Conservation (phyloP, 2,797 vertebrate genomes). For the Austrolebias charrua region DNA sequence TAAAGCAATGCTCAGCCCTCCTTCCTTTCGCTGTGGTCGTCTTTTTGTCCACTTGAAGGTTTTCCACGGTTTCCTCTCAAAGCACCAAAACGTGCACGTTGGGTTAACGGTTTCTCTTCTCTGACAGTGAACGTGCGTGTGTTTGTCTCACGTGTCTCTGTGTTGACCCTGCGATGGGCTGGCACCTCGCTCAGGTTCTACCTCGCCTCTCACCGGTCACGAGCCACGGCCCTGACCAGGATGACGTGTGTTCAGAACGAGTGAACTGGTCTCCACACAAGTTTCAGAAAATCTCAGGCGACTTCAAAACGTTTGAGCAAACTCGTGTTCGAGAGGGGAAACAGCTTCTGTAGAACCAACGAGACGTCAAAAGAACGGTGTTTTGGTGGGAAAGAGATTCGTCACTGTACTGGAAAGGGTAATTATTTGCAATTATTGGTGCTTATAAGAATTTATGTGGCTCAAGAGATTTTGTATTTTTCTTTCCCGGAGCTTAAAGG, state of each 20-base stretch:
- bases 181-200: no score
- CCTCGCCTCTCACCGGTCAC: no score
- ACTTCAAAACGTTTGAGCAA: not conserved
- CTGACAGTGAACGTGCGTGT: not conserved
- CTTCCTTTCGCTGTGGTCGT: no score
- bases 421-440: conserved; percentile 41
- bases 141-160: not conserved
- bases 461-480: conserved; percentile 29
- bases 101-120: no score
- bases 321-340: not conserved
- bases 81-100: no score
- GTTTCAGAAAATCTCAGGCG: no score
- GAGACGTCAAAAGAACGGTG: conserved; percentile 2
- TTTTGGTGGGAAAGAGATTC: conserved; percentile 33
- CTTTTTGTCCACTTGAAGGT: no score
- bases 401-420: conserved; percentile 27
- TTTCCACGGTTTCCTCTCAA: no score
- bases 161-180: not conserved
- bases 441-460: conserved; percentile 49
- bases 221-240: no score
- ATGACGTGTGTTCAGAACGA: no score
- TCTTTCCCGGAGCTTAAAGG: conserved; percentile 26
- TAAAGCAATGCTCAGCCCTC: no score
- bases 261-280: no score
- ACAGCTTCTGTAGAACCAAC: not conserved